Evolutionary conservation across 2,888 invertebrate genomes (phyloP).

Genomic region (Cryptosula pallasiana): DNA sequence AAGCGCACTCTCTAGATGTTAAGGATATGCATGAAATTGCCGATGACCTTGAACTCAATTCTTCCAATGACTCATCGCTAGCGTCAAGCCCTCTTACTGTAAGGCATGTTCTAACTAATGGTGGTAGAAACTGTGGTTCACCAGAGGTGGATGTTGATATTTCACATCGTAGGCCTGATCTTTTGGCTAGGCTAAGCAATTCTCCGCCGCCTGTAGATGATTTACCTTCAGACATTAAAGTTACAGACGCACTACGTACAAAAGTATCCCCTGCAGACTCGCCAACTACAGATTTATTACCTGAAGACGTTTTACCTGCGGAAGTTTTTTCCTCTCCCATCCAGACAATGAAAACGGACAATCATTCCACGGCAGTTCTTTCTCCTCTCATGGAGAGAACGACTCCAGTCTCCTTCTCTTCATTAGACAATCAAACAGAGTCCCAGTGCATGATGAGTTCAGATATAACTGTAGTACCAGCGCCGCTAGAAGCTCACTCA

Average conservation of each 20-base stretch:
- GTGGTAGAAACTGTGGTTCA: not conserved
- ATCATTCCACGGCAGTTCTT: not conserved
- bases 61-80: not conserved
- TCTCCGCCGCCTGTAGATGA: not conserved
- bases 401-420: not conserved
- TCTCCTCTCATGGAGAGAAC: not conserved
- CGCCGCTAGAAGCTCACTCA: not conserved
- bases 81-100: not conserved
- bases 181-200: not conserved
- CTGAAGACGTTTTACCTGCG: not conserved
- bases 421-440: not conserved
- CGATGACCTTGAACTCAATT: not conserved
- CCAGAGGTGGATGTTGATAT: not conserved
- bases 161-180: not conserved
- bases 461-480: not conserved
- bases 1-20: conserved; percentile 3
- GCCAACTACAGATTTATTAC: not conserved
- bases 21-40: conserved; percentile 16
- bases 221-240: not conserved
- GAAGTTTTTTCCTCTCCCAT: not conserved
- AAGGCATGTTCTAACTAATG: too few relatives aligned
- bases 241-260: not conserved
- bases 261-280: not conserved
- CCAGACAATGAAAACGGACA: not conserved
- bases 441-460: not conserved